phyloP scores from a whole-genome alignment of 2,888 invertebrate genomes.

The Campopleginae sp. region DNA sequence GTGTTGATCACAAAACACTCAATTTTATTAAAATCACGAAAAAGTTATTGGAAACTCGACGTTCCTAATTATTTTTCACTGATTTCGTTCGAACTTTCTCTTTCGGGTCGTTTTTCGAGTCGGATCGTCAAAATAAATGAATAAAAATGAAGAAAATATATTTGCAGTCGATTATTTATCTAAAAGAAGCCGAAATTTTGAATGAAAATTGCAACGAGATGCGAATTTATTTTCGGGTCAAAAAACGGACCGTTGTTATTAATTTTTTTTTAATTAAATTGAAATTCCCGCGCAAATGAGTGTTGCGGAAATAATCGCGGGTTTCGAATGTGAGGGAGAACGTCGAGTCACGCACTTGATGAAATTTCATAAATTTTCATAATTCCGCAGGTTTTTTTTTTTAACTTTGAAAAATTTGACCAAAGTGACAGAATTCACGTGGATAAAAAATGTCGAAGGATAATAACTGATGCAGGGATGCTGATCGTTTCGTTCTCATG shows the following conservation, averaged over 20 bases:
- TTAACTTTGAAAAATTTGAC: neutral
- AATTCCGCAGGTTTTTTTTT: neutral
- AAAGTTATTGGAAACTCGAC: neutral
- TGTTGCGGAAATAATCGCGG: neutral
- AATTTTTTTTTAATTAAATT: neutral
- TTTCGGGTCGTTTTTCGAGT: neutral
- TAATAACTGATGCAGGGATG: slow-evolving; percentile 60
- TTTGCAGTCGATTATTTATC: neutral
- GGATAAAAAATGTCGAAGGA: neutral
- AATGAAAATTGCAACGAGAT: neutral
- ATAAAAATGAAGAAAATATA: neutral
- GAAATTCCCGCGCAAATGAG: neutral
- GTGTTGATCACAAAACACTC: neutral
- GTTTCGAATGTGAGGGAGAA: neutral
- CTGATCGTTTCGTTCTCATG: slow-evolving; percentile 64
- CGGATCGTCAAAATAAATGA: neutral
- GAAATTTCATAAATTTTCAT: neutral
- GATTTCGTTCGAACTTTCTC: neutral
- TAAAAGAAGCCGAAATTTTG: neutral
- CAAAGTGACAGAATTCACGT: neutral
- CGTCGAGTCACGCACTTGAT: neutral
- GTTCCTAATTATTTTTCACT: neutral
- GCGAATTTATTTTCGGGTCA: no score
- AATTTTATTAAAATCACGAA: neutral
- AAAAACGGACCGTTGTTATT: no score